These are phyloP conservation scores for Guaruba guarouba DNA, from an alignment of 2,113 vertebrate genomes.

Conservation along the genomic window DNA sequence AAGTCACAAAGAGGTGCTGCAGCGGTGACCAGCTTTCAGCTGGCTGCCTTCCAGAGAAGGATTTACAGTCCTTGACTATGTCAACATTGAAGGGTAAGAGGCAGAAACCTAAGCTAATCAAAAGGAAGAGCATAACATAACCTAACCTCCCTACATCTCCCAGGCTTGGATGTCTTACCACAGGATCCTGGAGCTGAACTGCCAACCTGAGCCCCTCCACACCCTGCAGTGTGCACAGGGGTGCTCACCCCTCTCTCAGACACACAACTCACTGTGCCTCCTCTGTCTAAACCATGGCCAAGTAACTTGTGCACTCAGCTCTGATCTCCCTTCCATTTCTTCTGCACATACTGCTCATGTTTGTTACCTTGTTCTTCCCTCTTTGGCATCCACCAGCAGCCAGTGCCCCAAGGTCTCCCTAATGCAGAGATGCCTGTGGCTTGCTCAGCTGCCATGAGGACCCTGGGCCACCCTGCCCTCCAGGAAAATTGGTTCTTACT, in stretches of 20 bases:
- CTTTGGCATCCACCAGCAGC: not conserved
- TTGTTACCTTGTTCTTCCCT: not conserved
- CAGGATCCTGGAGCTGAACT: not conserved
- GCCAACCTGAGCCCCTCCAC: not conserved
- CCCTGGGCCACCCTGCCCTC: not conserved
- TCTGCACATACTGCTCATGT: not conserved
- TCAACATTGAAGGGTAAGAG: not conserved
- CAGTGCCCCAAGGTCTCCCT: not conserved
- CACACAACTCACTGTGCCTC: not conserved
- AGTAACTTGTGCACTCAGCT: not conserved
- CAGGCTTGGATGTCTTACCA: not conserved
- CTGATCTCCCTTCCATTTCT: not conserved
- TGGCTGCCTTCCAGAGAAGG: conserved; percentile 3
- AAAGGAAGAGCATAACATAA: not conserved
- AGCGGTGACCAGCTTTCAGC: not conserved
- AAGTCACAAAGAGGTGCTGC: not conserved
- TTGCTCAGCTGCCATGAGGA: not conserved
- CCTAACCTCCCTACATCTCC: not conserved
- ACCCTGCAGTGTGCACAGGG: not conserved
- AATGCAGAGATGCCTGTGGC: not conserved
- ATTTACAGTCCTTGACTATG: not conserved
- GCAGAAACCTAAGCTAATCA: not conserved
- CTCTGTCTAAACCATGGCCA: not conserved
- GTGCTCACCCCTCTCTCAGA: not conserved
- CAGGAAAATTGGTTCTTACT: not conserved